Evolutionary conservation across 2,888 invertebrate species (phyloP), one percentile per base, ranked within the genome.

Genomic region (Mimumesa dahlbomi): DNA sequence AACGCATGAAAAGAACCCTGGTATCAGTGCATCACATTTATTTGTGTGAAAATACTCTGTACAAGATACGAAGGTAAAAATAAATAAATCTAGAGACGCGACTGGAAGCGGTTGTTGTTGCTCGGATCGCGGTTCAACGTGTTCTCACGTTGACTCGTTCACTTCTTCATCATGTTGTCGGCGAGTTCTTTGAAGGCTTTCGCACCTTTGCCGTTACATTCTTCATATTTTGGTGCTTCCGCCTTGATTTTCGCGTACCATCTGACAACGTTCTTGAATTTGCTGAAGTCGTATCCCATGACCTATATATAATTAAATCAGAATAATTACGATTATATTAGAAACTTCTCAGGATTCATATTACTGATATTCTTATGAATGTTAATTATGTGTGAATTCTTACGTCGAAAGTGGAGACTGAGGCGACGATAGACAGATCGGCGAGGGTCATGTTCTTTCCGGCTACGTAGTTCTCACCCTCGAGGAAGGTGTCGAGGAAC

Each of bases 391-490:
- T n/a, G n/a, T n/a, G n/a, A n/a, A n/a, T n/a, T 21, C 9, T 61
- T 50, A 93, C 94, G 83, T 94, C 95, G 70, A 92, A 92, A 68
- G 94, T 94, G 48, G 95, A 93, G 7, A 96, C 91, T 5, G 92
- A 91, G 6, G 94, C 92, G 29, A 93, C 90, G 45, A 96, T 86
- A 31, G 93, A 90, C 40, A 95, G 91, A 89, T 97, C 97, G 5
- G 97, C 97, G 14, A 97, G 87, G 14, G 96, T 96, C 56, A 96
- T 90, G 63, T 91, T 91, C 63, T 93, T 91, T 1, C 96, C 96
- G 13, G 95, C 95, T 31, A 90, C 92, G 89, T 92, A 97, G 73
- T 92, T 91, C 81, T 93, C 92, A 0, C 93, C 93, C 43, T 93
- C 93, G 22, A 96, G 91, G 90, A 94, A 94, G n/a, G 89, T 92